phyloP scores from a whole-genome alignment of 2,797 vertebrate genomes.

The Stomatorhinus walkeri region DNA sequence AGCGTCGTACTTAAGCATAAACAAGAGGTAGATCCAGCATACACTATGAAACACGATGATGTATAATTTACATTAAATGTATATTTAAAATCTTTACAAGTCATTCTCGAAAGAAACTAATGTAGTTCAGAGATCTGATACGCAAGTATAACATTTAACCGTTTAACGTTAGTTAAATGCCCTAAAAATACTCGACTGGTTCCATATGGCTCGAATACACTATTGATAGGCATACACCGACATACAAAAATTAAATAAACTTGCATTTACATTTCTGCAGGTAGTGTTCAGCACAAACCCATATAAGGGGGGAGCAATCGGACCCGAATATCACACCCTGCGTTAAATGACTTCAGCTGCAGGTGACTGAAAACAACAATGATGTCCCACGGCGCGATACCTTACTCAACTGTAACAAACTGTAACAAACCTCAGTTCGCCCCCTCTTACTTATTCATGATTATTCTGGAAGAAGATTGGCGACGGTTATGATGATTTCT shows the following conservation, averaged over 20 bases:
- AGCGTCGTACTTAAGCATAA: background rate
- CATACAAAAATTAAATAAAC: background rate
- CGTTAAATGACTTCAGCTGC: background rate
- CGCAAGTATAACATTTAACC: background rate
- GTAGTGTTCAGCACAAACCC: background rate
- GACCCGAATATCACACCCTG: background rate
- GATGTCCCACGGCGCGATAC: background rate
- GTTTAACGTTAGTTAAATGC: slow-evolving; percentile 17
- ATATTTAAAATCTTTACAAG: background rate
- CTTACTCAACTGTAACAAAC: background rate
- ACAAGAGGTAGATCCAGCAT: background rate
- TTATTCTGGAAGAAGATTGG: background rate
- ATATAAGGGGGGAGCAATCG: background rate
- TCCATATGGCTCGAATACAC: background rate
- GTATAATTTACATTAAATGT: background rate
- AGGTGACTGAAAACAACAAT: background rate
- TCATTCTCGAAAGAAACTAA: background rate
- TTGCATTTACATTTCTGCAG: background rate
- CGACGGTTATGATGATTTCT: background rate
- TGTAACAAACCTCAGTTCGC: background rate
- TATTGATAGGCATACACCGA: background rate
- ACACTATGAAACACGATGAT: background rate
- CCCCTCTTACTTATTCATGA: background rate
- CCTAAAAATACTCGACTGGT: slow-evolving; percentile 21
- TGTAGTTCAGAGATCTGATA: background rate